These are phyloP conservation scores for Hyla sarda DNA, from an alignment of 2,113 vertebrate genomes.

Conservation along the genomic window DNA sequence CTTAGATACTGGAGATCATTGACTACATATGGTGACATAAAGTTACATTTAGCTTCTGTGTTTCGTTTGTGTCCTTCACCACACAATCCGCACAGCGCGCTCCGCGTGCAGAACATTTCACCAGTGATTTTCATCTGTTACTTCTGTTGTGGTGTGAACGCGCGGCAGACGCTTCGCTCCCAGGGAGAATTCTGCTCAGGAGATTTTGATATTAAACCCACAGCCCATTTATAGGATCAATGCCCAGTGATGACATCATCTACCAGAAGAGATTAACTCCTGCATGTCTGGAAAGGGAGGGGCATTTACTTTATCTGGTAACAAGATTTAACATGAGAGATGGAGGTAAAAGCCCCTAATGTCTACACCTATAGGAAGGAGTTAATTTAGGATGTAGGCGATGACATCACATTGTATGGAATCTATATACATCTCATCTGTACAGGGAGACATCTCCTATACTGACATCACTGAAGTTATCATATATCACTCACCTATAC, in stretches of 20 bases:
- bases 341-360: no score
- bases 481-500: not conserved
- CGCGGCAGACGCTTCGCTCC: not conserved
- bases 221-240: not conserved
- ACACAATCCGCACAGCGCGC: not conserved
- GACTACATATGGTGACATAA: no score
- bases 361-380: no score
- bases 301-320: not conserved
- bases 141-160: not conserved
- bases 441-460: not conserved
- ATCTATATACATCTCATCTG: not conserved
- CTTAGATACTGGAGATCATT: no score
- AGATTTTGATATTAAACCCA: not conserved
- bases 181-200: not conserved
- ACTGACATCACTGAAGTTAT: not conserved
- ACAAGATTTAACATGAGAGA: not conserved
- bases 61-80: not conserved
- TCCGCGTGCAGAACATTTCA: not conserved
- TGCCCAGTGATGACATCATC: not conserved
- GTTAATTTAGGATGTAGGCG: no score
- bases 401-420: not conserved
- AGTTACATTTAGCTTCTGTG: not conserved
- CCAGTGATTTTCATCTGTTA: conserved; percentile 1
- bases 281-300: not conserved
- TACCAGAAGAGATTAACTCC: not conserved